These are phyloP conservation scores for Macaria liturata DNA, from an alignment of 2,888 invertebrate species.

Conservation along the genomic window DNA sequence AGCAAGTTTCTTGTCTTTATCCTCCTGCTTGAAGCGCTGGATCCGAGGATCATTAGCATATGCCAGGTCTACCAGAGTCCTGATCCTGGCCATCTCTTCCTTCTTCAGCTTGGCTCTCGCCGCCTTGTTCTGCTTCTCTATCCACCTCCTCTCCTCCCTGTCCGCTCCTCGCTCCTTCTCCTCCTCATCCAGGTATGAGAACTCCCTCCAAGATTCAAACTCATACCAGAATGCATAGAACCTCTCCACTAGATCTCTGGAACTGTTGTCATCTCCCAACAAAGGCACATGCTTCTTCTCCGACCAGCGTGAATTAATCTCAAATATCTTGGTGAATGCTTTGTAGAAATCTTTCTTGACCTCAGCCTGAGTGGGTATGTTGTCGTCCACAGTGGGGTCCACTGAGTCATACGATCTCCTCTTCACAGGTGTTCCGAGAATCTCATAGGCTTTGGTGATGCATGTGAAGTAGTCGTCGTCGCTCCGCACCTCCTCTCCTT, in stretches of 20 bases:
- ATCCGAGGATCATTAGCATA: constrained; percentile 98
- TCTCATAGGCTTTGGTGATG: constrained; percentile 98
- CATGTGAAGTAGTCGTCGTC: constrained; percentile 99
- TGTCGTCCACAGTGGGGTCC: constrained; percentile 96
- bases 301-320: constrained; percentile 95
- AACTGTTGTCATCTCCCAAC: constrained; percentile 89
- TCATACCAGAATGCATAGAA: constrained; percentile 99
- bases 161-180: constrained; percentile 99
- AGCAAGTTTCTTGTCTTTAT: constrained; percentile 94
- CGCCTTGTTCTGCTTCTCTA: constrained; percentile 98
- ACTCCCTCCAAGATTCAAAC: constrained; percentile 99
- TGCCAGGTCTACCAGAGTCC: constrained; percentile 95
- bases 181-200: constrained; percentile 99
- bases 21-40: constrained; percentile 95
- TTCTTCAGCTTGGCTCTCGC: constrained; percentile 97
- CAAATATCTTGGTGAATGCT: constrained; percentile 86
- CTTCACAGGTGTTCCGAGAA: constrained; percentile 89
- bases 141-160: constrained; percentile 98
- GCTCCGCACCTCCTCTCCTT: constrained; percentile 92
- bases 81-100: constrained; percentile 97
- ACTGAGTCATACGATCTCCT: constrained; percentile 97
- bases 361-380: constrained; percentile 89
- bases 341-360: constrained; percentile 90
- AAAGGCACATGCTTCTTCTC: constrained; percentile 92
- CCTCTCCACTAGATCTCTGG: constrained; percentile 92